Evolutionary conservation across 2,113 vertebrate genomes (phyloP).

Genomic region (Cyrtonyx montezumae): DNA sequence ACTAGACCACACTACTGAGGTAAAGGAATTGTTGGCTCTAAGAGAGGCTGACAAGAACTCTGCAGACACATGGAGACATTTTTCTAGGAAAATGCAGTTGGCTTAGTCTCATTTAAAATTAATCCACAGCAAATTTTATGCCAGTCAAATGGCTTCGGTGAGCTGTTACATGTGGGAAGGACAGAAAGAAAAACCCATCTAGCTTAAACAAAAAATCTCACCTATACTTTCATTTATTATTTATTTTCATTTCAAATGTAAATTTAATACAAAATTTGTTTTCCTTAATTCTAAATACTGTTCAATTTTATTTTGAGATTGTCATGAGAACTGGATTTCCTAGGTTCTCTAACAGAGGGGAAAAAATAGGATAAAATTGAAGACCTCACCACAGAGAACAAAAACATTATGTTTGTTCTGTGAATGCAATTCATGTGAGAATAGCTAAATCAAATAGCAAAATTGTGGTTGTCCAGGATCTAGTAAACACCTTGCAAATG

Average conservation of each 20-base stretch:
- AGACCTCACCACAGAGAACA: neutral
- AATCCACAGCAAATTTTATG: neutral
- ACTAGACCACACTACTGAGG: neutral
- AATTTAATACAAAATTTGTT: neutral
- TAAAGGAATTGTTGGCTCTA: neutral
- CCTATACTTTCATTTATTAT: neutral
- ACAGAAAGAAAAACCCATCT: neutral
- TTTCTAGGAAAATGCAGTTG: neutral
- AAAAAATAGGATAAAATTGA: neutral
- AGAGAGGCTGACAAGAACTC: neutral
- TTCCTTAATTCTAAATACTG: neutral
- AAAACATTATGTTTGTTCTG: neutral
- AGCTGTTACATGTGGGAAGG: neutral
- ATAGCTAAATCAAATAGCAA: neutral
- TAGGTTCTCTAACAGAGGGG: neutral
- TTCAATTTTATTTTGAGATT: neutral
- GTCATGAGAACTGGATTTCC: neutral
- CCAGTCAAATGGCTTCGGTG: neutral
- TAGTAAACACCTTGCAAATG: neutral
- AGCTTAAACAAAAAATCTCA: neutral
- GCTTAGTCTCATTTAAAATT: neutral
- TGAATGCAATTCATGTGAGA: fast-evolving
- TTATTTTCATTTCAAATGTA: too few relatives aligned
- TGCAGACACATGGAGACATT: neutral
- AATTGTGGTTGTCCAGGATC: neutral